Evolutionary conservation across 2,113 vertebrate species (phyloP), one percentile per base, ranked within the genome.

Genomic region (Stegastes partitus): DNA sequence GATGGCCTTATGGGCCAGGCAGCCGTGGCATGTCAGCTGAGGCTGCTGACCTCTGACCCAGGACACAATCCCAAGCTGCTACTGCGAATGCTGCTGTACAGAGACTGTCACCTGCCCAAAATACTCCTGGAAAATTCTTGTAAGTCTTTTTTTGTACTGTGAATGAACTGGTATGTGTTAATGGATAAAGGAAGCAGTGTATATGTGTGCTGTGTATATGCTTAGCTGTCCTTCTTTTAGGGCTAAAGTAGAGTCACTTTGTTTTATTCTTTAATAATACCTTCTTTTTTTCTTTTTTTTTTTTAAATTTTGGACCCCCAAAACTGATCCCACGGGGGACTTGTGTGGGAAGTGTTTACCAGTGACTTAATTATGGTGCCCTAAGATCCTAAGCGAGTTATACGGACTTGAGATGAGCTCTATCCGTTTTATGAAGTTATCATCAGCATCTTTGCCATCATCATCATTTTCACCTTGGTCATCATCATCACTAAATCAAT

Each of bases 21-120:
- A 86, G 92, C 93, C 67, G 72, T 92, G 65, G 79, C 93, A 74
- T 96, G 95, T 93, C 96, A 95, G 55, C 93, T 99, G 89, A 97
- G 94, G 91, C 93, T 99, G 82, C 93, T 98, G 78, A 94, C 96
- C 92, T 96, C 96, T 92, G 97, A 97, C 92, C 97, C 97, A 0
- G 92, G 86, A 84, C 95, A 89, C 92, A 96, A 95, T 92, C 95
- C 95, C 87, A 95, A 93, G 90, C 93, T 99, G 85, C 94, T 99
- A 68, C 93, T 99, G 89, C 94, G 91, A 91, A 95, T 95, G 11
- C 84, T 98, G 54, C 94, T 99, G 39, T 82, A 95, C 80, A 79
- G 67, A 53, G 94, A 98, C 82, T 98, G 97, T 84, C 92, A 96
- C 81, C 90, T 99, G 86, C 93, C 95, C 79, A 95, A 92, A 91